These are phyloP conservation scores for Sphenodon punctatus DNA, from an alignment of 2,797 vertebrate genomes.

Conservation along the genomic window DNA sequence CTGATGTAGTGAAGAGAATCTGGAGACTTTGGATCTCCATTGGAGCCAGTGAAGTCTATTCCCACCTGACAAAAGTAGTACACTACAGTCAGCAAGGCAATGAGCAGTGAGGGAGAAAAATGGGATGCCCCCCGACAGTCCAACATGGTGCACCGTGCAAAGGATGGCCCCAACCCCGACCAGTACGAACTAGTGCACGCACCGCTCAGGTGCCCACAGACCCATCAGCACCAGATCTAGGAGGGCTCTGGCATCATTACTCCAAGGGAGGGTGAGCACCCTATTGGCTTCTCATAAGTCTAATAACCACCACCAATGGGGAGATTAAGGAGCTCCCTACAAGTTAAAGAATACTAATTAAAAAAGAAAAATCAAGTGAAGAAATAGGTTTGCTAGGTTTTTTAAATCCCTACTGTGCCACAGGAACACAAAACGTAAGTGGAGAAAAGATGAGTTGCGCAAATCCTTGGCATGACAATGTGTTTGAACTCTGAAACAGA, in stretches of 20 bases:
- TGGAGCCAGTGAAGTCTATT: conserved; percentile 95
- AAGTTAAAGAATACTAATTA: background rate
- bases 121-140: background rate
- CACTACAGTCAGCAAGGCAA: too few species aligned
- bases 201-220: too few species aligned
- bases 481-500: background rate
- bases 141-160: background rate
- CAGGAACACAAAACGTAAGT: background rate
- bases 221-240: background rate
- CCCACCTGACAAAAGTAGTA: conserved; percentile 87
- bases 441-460: background rate
- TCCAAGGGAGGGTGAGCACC: background rate
- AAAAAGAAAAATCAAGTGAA: background rate
- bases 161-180: background rate
- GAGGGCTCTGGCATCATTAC: background rate
- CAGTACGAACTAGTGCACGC: background rate
- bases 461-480: background rate
- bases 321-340: background rate
- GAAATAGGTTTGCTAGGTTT: background rate
- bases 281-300: background rate
- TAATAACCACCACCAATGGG: background rate
- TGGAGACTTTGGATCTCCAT: conserved; percentile 88
- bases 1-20: conserved; percentile 92
- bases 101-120: too few species aligned
- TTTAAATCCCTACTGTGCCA: background rate